These are phyloP conservation scores for Dolichomitus sp. DNA, from an alignment of 2,888 invertebrate genomes.

Conservation along the genomic window DNA sequence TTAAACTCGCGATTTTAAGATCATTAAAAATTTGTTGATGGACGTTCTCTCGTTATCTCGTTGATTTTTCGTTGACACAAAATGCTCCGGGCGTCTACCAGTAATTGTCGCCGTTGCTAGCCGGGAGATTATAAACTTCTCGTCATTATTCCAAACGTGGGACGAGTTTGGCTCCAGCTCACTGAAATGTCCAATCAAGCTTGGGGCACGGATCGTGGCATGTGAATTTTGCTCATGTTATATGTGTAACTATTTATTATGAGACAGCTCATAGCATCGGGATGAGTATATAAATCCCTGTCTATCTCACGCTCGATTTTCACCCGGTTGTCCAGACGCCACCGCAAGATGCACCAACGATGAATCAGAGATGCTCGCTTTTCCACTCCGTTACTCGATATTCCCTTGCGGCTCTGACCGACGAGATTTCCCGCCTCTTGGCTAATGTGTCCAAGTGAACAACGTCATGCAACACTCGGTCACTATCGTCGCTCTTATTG, in stretches of 20 bases:
- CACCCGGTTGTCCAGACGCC: background rate
- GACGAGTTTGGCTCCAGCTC: background rate
- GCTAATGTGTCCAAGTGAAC: background rate
- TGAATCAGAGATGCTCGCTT: background rate
- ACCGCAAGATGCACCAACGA: background rate
- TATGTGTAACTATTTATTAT: background rate
- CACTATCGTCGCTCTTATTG: constrained; percentile 3
- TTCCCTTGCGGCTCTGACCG: background rate
- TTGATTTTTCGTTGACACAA: background rate
- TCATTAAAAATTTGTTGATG: background rate
- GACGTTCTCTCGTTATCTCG: background rate
- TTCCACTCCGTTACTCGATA: background rate
- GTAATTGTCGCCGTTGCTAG: background rate
- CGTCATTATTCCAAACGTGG: constrained; percentile 5
- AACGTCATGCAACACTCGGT: background rate
- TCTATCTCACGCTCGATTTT: background rate
- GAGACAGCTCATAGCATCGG: background rate
- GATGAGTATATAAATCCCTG: background rate
- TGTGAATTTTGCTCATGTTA: background rate
- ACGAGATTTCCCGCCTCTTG: background rate
- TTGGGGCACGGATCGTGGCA: background rate
- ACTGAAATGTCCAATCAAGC: constrained; percentile 16
- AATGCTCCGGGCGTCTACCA: background rate
- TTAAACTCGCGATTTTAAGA: background rate
- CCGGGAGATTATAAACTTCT: background rate